Base-by-base conservation (phyloP, 1,140 invertebrate genomes). In the Pachypeltis micranthus region DNA sequence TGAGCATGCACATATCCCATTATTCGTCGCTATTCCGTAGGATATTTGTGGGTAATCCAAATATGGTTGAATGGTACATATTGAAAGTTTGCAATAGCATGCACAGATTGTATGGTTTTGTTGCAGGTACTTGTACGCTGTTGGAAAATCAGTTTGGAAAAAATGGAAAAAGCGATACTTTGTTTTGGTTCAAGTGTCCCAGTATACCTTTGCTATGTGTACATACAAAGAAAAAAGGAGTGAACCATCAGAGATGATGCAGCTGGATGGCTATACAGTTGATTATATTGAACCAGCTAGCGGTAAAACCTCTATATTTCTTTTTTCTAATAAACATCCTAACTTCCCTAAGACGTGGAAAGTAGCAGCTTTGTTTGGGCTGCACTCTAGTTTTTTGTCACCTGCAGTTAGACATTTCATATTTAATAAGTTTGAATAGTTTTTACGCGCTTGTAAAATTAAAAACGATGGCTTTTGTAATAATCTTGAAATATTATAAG, bases 171-270 rank as follows among this genome's bases (percentile, higher is more conserved):
- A 92, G 72, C 81, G 97, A 64, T 99, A 98, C 77, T 97, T 93
- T 82, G 93, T 98, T 63, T 77, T 99, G 59, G 96, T 99, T 44
- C 96, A 99, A 83, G 94, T 97, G 19, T 98, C 95, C 44, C 97
- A 99, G 79, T 99, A 99, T 76, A 98, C 96, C 29, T 99, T 99
- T 81, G 96, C 96, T 26, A 94, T 99, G 85, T 99, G 97, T 77
- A 98, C 92, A 72, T 99, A 98, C 75, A 92, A 97, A 74, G 95
- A 99, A 74, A 99, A 98, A 77, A 98, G 98, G 78, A 91, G 93
- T 23, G 96, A 99, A 76, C 96, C 97, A 0, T 94, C 93, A 54
- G 97, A 99, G 78, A 97, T 99, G 91, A 94, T 98, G 89, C 95
- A 98, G 74, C 78, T 99, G 24, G 96, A 99, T 79, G 95, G 94